Evolutionary conservation across 2,113 vertebrate genomes (phyloP).

Genomic region (Oxyruncus cristatus): DNA sequence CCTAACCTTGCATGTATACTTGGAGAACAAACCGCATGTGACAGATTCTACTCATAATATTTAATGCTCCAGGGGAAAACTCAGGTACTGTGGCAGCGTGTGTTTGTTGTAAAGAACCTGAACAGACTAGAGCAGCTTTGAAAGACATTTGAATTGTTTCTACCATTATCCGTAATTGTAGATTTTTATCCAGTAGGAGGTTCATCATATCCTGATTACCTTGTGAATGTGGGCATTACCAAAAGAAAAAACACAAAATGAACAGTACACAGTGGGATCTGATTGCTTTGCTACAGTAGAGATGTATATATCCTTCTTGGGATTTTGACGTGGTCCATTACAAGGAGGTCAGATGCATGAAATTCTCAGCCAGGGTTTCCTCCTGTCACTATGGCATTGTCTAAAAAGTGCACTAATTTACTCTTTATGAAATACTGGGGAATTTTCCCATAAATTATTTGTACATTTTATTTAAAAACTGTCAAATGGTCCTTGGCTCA

Average conservation of each 20-base stretch:
- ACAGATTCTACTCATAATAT: slow-evolving; percentile 18
- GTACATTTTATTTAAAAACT: background rate
- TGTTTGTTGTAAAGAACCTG: background rate
- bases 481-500: background rate
- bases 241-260: background rate
- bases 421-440: background rate
- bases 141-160: background rate
- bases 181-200: background rate
- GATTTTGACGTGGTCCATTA: background rate
- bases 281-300: background rate
- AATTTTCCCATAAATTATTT: background rate
- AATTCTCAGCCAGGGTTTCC: background rate
- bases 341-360: background rate
- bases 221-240: background rate
- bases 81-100: background rate
- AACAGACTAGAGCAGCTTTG: background rate
- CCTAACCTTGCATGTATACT: background rate
- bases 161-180: background rate
- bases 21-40: slow-evolving; percentile 29
- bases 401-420: background rate
- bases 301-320: background rate
- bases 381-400: background rate
- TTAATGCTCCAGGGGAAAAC: slow-evolving; percentile 1
- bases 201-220: background rate
- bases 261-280: background rate